phyloP scores from a whole-genome alignment of 1,140 invertebrate species.

The Lanistes nyassanus region DNA sequence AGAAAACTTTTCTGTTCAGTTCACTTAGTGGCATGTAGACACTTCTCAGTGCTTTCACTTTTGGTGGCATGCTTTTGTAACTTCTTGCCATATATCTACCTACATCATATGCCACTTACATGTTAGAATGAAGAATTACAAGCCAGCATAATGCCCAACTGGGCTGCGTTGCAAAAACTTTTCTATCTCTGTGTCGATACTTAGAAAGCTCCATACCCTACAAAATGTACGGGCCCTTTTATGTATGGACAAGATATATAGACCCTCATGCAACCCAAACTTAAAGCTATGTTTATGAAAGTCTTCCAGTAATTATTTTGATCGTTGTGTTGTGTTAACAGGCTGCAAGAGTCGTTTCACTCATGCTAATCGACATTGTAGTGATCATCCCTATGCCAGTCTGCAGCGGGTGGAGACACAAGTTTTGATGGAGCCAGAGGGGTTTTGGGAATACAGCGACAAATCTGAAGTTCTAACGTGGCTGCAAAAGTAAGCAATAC shows the following conservation, averaged over 20 bases:
- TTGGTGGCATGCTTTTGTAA: background rate
- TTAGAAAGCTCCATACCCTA: no score
- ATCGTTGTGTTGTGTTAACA: slow-evolving; percentile 19
- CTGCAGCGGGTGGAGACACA: slow-evolving; percentile 51
- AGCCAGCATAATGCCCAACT: no score
- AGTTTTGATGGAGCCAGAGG: slow-evolving; percentile 20
- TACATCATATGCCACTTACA: no score
- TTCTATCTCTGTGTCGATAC: no score
- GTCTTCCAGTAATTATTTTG: no score
- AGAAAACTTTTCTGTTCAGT: background rate
- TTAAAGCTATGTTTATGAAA: no score
- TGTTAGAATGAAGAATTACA: no score
- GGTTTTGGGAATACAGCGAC: slow-evolving; percentile 49
- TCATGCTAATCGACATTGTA: slow-evolving; percentile 83
- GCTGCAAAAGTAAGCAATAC: slow-evolving; percentile 71
- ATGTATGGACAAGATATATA: no score
- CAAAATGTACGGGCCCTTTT: no score
- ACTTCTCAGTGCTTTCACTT: background rate
- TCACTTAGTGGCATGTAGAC: background rate
- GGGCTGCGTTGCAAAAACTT: no score
- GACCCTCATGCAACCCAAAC: background rate
- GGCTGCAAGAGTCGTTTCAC: slow-evolving; percentile 77
- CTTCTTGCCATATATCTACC: no score
- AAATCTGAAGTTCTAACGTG: slow-evolving; percentile 70
- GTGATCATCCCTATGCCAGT: slow-evolving; percentile 62